Evolutionary conservation across 2,113 vertebrate genomes (phyloP).

Genomic region (Toxotes jaculatrix): DNA sequence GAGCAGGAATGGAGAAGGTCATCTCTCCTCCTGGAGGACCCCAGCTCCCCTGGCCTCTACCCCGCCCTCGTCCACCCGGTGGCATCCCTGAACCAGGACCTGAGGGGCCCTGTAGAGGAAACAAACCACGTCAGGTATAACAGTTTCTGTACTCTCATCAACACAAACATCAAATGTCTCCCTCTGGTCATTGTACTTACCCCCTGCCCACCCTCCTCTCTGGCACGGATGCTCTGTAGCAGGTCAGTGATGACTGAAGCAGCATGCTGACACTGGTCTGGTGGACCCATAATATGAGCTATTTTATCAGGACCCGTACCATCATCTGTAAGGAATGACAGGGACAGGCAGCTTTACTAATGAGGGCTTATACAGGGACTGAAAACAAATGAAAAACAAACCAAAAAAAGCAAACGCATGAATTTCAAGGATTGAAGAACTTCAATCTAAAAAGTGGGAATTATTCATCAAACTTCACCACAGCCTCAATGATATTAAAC

Average conservation of each 20-base stretch:
- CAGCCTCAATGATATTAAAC: too few relatives aligned
- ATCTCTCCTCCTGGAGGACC: conserved; percentile 92
- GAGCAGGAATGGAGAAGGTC: conserved; percentile 94
- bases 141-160: background rate
- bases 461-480: too few relatives aligned
- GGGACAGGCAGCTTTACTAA: background rate
- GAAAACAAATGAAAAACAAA: background rate
- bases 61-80: conserved; percentile 88
- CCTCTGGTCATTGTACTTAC: conserved; percentile 48
- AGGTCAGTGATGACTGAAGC: conserved; percentile 93
- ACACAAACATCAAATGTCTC: background rate
- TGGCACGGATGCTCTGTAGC: conserved; percentile 90
- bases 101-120: conserved; percentile 83
- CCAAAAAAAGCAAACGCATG: background rate
- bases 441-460: too few relatives aligned
- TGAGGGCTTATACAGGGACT: background rate
- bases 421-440: too few relatives aligned
- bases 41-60: conserved; percentile 90
- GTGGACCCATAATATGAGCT: conserved; percentile 93
- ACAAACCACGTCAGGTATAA: background rate
- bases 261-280: conserved; percentile 92
- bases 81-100: conserved; percentile 90
- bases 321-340: conserved; percentile 84
- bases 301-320: conserved; percentile 92
- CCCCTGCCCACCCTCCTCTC: conserved; percentile 79